phyloP scores from a whole-genome alignment of 2,113 vertebrate species.

The Mohoua ochrocephala region DNA sequence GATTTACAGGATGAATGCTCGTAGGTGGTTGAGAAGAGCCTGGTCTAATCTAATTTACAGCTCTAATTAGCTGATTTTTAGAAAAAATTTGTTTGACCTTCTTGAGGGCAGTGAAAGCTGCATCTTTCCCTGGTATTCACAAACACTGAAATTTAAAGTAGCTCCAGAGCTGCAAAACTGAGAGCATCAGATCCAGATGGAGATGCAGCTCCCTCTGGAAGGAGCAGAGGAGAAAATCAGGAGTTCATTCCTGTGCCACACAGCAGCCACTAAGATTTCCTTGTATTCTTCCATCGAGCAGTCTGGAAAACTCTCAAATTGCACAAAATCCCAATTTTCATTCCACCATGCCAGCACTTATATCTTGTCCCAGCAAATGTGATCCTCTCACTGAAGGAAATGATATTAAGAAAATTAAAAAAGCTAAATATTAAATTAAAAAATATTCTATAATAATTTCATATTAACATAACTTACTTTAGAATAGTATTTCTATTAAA shows the following conservation, averaged over 20 bases:
- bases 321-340: not conserved
- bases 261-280: not conserved
- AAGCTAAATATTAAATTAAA: not conserved
- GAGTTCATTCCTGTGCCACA: not conserved
- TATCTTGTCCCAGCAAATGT: not conserved
- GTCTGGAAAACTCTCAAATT: not conserved
- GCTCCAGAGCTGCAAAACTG: not conserved
- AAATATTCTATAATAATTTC: not conserved
- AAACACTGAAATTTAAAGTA: not conserved
- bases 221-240: not conserved
- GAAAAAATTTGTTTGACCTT: not conserved
- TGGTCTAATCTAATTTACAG: not conserved
- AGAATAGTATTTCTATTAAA: not conserved
- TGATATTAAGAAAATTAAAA: fast-evolving
- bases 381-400: not conserved
- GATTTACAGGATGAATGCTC: not conserved
- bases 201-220: not conserved
- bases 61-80: not conserved
- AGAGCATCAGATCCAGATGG: not conserved
- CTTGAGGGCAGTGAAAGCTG: not conserved
- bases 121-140: not conserved
- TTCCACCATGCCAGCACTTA: not conserved
- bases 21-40: not conserved
- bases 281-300: not conserved
- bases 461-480: not conserved